Evolutionary conservation across 2,888 invertebrate species (phyloP), one percentile per base, ranked within the genome.

Genomic region (Embidobia sp.): DNA sequence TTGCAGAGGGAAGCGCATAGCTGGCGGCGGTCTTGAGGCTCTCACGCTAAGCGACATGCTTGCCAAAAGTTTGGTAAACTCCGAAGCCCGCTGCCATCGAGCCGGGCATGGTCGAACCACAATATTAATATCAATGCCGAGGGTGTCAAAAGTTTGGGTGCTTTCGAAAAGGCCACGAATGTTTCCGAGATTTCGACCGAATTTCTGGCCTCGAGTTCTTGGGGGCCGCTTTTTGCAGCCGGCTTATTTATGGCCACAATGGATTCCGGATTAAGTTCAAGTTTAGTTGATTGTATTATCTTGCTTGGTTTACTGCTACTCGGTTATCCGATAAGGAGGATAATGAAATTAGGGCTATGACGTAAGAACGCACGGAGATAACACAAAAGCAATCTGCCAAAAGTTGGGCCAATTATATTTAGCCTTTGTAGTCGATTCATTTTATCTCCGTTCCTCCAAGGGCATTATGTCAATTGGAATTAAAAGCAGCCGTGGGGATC

Each of bases 121-220:
- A 69, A 79, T 80, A 82, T 82, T 82, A 82, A 82, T 82, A 82
- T 79, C 81, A 80, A 81, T 80, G 79, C 77, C 33, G 70, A 78
- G 75, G 74, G 81, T 79, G 79, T 81, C 79, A 81, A 77, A 81
- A 81, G 80, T 80, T 82, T 77, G 27, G 72, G 75, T 66, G 70
- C 57, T 63, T 44, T 59, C 37, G 51, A 51, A 69, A 61, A 49
- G 61, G 53, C 66, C 31, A 22, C 33, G 27, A 40, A 51, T 44
- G 11, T 19, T 64, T 57, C 40, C 53, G 53, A 63, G 51, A 61
- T 44, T 61, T 70, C 11, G n/a, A 10, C 6, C n/a, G 27, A 59
- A 59, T 44, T 51, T 51, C 31, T 31, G n/a, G n/a, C n/a, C n/a
- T n/a, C n/a, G n/a, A n/a, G n/a, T n/a, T n/a, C n/a, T n/a, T n/a